phyloP scores from a whole-genome alignment of 2,888 invertebrate genomes.

The Bombylius discolor region DNA sequence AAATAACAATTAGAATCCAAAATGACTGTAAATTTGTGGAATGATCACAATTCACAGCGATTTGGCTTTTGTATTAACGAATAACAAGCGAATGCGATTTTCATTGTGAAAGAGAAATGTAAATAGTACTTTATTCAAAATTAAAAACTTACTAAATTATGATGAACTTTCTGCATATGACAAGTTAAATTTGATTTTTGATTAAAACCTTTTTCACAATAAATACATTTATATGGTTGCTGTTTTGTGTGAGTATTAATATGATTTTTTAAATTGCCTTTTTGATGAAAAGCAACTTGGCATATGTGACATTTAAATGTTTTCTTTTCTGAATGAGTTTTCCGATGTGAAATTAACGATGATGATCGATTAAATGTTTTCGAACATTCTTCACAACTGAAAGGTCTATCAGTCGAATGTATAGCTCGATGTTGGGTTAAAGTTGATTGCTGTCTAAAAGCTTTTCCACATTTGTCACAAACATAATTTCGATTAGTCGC shows the following conservation, averaged over 20 bases:
- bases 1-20: no score
- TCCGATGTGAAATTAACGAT: constrained; percentile 66
- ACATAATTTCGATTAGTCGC: constrained; percentile 65
- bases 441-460: constrained; percentile 60
- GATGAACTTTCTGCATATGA: constrained; percentile 40
- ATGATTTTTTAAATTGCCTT: constrained; percentile 68
- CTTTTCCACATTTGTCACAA: constrained; percentile 60
- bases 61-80: no score
- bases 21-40: no score
- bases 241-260: constrained; percentile 67
- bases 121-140: neutral
- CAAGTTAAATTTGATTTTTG: constrained; percentile 70
- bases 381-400: constrained; percentile 58
- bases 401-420: constrained; percentile 61
- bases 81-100: no score
- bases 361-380: constrained; percentile 69
- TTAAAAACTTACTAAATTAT: constrained; percentile 1
- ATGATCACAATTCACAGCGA: no score
- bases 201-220: constrained; percentile 63
- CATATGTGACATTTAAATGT: constrained; percentile 62
- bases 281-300: constrained; percentile 68
- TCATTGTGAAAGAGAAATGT: no score
- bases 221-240: constrained; percentile 61
- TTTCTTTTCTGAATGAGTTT: constrained; percentile 61
- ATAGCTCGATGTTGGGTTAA: constrained; percentile 66